These are phyloP conservation scores for Ophioninae sp. DNA, from an alignment of 2,888 invertebrate genomes.

Conservation along the genomic window DNA sequence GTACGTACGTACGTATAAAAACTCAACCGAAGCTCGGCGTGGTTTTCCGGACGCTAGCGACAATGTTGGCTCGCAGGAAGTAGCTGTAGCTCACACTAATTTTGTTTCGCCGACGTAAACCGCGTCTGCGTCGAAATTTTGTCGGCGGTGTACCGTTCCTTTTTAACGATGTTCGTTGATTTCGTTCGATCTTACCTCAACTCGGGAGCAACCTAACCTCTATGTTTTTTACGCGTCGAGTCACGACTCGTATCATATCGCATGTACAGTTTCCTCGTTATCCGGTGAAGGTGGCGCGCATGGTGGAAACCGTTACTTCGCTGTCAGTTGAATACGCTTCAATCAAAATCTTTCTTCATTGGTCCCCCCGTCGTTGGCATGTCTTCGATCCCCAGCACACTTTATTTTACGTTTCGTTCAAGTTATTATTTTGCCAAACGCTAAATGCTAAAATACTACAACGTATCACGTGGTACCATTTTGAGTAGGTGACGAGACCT, in stretches of 20 bases:
- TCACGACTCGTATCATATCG: slow-evolving; percentile 18
- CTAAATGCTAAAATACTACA: too few species aligned
- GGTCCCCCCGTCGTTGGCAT: slow-evolving; percentile 1
- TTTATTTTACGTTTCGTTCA: slow-evolving; percentile 10
- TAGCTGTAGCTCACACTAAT: too few species aligned
- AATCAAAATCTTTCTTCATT: slow-evolving; percentile 6
- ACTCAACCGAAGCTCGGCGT: too few species aligned
- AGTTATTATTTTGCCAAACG: slow-evolving; percentile 24
- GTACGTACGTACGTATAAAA: too few species aligned
- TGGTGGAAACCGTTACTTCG: slow-evolving; percentile 41
- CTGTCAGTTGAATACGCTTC: slow-evolving; percentile 44
- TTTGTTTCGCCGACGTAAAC: too few species aligned
- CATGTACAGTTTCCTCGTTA: slow-evolving; percentile 28
- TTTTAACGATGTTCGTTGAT: neutral
- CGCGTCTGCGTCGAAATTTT: too few species aligned
- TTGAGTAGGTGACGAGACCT: neutral
- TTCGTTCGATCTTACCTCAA: neutral
- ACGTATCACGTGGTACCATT: slow-evolving; percentile 7
- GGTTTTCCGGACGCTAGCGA: too few species aligned
- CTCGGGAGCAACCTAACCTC: neutral
- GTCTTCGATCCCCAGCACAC: slow-evolving; percentile 14
- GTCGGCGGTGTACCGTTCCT: neutral
- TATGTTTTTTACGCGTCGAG: neutral
- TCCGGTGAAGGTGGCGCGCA: slow-evolving; percentile 57
- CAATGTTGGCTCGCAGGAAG: too few species aligned